Base-by-base conservation (phyloP, 2,113 vertebrate species). In the Psilopsiagon aymara region DNA sequence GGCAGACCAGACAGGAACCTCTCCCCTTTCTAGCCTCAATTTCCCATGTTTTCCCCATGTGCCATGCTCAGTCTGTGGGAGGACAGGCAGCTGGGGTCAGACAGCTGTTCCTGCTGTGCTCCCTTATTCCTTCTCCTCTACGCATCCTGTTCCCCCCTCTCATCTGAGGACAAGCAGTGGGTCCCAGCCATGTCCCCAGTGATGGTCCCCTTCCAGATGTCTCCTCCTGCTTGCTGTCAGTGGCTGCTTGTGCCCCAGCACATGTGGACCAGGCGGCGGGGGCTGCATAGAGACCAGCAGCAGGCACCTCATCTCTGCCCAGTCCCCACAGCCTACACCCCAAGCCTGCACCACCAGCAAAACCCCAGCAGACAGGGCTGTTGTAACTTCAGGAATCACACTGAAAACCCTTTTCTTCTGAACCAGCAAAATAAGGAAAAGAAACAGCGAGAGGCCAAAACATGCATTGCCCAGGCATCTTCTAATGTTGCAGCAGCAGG, bases 401-500 rank as follows among this genome's bases (percentile, higher is more conserved):
- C 69, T n/a, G 55, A 2, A 17, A 91, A 90, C 9, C 35, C 51
- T 70, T 78, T 46, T 75, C 79, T 41, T 57, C 16, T 77, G 31
- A 88, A 80, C 33, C 33, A 75, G 73, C 46, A 94, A 77, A 95
- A 83, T 2, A 11, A 94, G 64, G 90, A 81, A 91, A 88, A 93
- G 62, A 12, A 79, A 18, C n/a, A 39, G 69, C 10, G 2, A 82
- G 77, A 91, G 28, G 70, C 92, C 83, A 47, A 82, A 88, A 79
- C 53, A 79, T 6, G 73, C 79, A 59, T 49, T 86, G 82, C 91
- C 88, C 82, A 68, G 92, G 73, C 91, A 93, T 53, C 92, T 92
- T 88, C 8, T 10, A n/a, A 47, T 71, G 92, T 92, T 78, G 80
- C 87, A 51, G 76, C 76, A 66, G 93, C 82, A 57, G 70, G 77